A percentile compares a stretch with the other conserved stretches of the same genome.
Evolutionary conservation across 2,888 invertebrate species (phyloP).

Genomic region (Agonopterix arenella): DNA sequence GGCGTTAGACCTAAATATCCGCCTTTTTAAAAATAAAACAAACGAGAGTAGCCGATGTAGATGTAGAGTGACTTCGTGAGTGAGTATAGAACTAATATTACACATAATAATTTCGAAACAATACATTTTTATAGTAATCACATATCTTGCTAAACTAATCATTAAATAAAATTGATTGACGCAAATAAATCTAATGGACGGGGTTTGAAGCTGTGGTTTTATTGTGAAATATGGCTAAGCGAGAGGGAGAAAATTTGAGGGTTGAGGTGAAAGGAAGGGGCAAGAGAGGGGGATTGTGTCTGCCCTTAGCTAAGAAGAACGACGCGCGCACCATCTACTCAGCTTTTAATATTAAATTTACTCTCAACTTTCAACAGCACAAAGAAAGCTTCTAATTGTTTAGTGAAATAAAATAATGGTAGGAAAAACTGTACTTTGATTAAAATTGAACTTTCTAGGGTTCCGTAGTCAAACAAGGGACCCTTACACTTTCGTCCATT

Average conservation of each 20-base stretch:
- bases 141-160: too few species aligned
- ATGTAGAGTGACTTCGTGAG: too few species aligned
- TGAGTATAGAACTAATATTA: too few species aligned
- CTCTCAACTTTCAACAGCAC: not conserved
- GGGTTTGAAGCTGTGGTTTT: not conserved
- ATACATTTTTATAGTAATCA: too few species aligned
- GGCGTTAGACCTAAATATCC: too few species aligned
- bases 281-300: not conserved
- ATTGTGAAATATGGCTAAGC: not conserved
- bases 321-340: not conserved
- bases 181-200: not conserved
- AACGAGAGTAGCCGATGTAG: too few species aligned
- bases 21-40: too few species aligned
- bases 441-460: too few species aligned
- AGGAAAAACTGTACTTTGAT: not conserved
- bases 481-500: too few species aligned
- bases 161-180: too few species aligned
- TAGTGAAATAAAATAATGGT: not conserved
- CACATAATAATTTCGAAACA: too few species aligned
- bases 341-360: not conserved
- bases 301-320: not conserved
- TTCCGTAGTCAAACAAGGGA: too few species aligned
- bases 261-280: not conserved
- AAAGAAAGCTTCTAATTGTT: not conserved
- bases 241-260: not conserved